These are phyloP conservation scores for Tretioscincus oriximinensis DNA, from an alignment of 2,113 vertebrate species.

Conservation along the genomic window DNA sequence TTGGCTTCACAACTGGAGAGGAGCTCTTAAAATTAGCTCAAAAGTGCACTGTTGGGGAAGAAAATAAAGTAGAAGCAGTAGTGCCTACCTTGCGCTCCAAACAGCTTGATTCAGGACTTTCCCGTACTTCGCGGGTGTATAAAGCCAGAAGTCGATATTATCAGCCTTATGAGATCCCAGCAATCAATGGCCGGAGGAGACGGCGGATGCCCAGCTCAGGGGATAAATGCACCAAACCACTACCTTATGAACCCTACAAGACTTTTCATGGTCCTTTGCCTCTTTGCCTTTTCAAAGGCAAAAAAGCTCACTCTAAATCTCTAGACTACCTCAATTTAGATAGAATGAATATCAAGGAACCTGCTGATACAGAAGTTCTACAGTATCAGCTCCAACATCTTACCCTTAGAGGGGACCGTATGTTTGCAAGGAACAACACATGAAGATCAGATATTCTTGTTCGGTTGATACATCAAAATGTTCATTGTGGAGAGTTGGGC, in stretches of 20 bases:
- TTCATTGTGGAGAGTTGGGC: slow-evolving; percentile 57
- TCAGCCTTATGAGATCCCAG: slow-evolving; percentile 93
- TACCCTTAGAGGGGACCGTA: slow-evolving; percentile 85
- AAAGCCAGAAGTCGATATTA: slow-evolving; percentile 89
- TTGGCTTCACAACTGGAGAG: slow-evolving; percentile 93
- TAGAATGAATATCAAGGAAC: slow-evolving; percentile 91
- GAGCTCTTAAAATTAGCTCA: slow-evolving; percentile 92
- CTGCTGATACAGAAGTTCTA: slow-evolving; percentile 91
- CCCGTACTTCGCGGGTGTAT: slow-evolving; percentile 82
- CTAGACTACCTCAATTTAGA: slow-evolving; percentile 98
- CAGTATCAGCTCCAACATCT: slow-evolving; percentile 96
- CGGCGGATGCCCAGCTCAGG: slow-evolving; percentile 94
- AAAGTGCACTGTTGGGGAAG: slow-evolving; percentile 80
- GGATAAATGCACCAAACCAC: slow-evolving; percentile 83
- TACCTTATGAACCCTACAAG: slow-evolving; percentile 78
- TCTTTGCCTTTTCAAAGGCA: slow-evolving; percentile 89
- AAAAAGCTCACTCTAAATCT: slow-evolving; percentile 90
- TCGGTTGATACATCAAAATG: slow-evolving; percentile 56
- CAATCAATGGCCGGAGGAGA: slow-evolving; percentile 83
- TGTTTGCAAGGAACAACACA: slow-evolving; percentile 90
- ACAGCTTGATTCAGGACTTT: slow-evolving; percentile 80
- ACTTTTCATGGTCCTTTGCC: slow-evolving; percentile 85
- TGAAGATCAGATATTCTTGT: slow-evolving; percentile 67
- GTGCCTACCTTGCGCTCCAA: slow-evolving; percentile 73
- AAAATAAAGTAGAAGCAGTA: slow-evolving; percentile 70